phyloP scores from a whole-genome alignment of 2,797 vertebrate genomes.

The Fistularia tabacaria region DNA sequence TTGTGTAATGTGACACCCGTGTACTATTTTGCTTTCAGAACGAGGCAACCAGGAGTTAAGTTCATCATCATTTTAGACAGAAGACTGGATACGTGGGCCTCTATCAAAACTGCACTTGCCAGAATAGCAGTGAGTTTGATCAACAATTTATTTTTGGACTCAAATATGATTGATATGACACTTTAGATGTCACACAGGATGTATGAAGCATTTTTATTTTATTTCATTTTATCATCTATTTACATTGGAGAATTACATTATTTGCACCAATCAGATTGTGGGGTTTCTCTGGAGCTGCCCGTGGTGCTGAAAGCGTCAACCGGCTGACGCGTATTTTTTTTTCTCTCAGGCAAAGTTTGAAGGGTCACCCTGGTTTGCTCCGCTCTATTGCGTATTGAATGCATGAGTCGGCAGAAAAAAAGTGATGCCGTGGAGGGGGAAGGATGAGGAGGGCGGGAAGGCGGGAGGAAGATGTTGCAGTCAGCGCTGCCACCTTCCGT shows the following conservation, averaged over 20 bases:
- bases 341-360: no score
- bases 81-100: slow-evolving; percentile 92
- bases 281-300: slow-evolving; percentile 48
- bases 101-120: slow-evolving; percentile 89
- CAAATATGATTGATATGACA: no score
- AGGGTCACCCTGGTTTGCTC: not conserved
- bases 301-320: slow-evolving; percentile 53
- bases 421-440: slow-evolving; percentile 57
- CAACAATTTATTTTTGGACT: no score
- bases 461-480: slow-evolving; percentile 49
- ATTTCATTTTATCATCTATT: no score
- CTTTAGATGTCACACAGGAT: not conserved
- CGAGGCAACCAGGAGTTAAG: slow-evolving; percentile 83
- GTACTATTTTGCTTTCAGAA: slow-evolving; percentile 61
- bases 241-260: no score
- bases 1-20: no score
- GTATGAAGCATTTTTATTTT: no score
- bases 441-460: slow-evolving; percentile 18
- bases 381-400: slow-evolving; percentile 25
- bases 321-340: not conserved
- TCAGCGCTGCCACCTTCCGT: slow-evolving; percentile 55
- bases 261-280: not conserved
- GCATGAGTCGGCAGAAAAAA: slow-evolving; percentile 63
- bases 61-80: slow-evolving; percentile 96
- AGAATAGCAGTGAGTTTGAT: slow-evolving; percentile 86